phyloP scores from a whole-genome alignment of 2,113 vertebrate genomes.

The Orcinus orca region DNA sequence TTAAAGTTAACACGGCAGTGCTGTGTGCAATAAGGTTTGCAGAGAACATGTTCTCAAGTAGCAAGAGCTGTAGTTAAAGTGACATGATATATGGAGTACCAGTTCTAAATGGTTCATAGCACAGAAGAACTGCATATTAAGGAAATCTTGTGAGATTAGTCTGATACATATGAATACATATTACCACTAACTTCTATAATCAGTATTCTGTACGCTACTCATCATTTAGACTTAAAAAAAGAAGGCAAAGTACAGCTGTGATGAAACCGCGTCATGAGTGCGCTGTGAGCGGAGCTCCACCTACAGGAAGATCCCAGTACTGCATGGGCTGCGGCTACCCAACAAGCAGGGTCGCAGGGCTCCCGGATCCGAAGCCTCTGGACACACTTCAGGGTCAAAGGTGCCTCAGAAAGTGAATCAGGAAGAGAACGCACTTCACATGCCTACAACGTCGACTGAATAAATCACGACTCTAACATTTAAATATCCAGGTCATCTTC shows the following conservation, averaged over 20 bases:
- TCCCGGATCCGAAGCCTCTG: no score
- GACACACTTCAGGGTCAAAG: no score
- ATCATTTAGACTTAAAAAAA: constrained; percentile 23
- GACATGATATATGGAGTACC: not conserved
- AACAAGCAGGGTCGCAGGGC: no score
- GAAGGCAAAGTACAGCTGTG: not conserved
- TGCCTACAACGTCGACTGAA: no score
- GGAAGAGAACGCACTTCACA: no score
- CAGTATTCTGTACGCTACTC: not conserved
- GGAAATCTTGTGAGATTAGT: not conserved
- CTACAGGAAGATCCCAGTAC: no score
- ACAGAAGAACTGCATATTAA: not conserved
- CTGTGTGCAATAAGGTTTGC: not conserved
- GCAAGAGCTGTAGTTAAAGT: not conserved
- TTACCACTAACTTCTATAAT: not conserved
- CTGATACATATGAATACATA: not conserved
- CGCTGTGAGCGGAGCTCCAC: no score
- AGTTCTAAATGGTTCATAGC: not conserved
- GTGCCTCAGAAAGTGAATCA: no score
- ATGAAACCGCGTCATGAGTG: no score
- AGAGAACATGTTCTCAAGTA: not conserved
- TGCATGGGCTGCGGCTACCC: no score
- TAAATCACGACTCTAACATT: not conserved
- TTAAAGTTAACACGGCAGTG: not conserved
- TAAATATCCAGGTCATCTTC: not conserved